These are phyloP conservation scores for Vicugna pacos DNA, from an alignment of 2,113 vertebrate species.

Conservation along the genomic window DNA sequence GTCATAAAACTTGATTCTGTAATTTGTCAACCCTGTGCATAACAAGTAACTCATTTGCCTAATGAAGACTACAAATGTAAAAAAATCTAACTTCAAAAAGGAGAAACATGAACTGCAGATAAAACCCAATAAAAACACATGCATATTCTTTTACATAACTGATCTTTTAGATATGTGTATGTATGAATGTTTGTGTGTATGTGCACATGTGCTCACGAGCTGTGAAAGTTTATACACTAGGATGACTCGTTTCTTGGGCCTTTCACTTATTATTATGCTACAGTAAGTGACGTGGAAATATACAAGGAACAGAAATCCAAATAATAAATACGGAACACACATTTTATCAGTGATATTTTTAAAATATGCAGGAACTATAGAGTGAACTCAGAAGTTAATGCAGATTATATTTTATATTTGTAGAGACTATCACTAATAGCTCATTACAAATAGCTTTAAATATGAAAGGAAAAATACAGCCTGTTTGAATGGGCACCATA, in stretches of 20 bases:
- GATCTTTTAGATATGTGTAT: background rate
- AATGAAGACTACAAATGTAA: slow-evolving; percentile 45
- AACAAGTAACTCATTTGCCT: slow-evolving; percentile 55
- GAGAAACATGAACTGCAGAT: slow-evolving; percentile 68
- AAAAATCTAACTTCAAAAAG: slow-evolving; percentile 41
- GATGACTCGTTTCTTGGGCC: background rate
- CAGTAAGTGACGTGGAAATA: background rate
- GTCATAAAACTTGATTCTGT: background rate
- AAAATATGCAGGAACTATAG: slow-evolving; percentile 27
- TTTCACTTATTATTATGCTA: background rate
- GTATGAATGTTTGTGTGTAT: background rate
- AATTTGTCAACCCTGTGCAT: slow-evolving; percentile 32
- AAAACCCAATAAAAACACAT: slow-evolving; percentile 47
- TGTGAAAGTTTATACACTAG: background rate
- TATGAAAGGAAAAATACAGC: slow-evolving; percentile 47
- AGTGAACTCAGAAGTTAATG: background rate
- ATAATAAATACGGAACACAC: background rate
- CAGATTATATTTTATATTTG: slow-evolving; percentile 28
- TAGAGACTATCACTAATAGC: slow-evolving; percentile 50
- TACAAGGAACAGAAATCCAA: background rate
- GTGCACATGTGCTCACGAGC: background rate
- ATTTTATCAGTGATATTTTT: slow-evolving; percentile 9
- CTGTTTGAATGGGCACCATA: background rate
- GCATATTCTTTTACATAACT: background rate
- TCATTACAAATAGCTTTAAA: slow-evolving; percentile 61